Conservation (phyloP, 2,113 vertebrate species). For the Pangasianodon hypophthalmus region DNA sequence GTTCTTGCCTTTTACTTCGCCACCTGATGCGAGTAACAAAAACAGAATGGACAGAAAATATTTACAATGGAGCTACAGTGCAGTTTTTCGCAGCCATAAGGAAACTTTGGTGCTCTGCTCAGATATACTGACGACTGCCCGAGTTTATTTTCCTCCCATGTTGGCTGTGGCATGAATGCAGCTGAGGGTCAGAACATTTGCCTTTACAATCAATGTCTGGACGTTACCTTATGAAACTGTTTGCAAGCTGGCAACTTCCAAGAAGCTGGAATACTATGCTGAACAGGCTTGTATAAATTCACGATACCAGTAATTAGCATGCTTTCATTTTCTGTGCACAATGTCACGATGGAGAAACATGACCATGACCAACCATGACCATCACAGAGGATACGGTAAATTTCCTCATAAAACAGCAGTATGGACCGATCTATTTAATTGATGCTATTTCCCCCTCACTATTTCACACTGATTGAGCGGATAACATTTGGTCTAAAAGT, state of each 20-base stretch:
- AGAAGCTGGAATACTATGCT: neutral
- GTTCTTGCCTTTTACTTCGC: neutral
- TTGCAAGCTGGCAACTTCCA: neutral
- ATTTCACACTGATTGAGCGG: neutral
- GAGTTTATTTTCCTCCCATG: neutral
- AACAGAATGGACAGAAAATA: neutral
- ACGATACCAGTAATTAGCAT: neutral
- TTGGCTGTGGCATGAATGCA: neutral
- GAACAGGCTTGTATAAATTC: neutral
- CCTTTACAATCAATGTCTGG: neutral
- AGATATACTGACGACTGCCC: neutral
- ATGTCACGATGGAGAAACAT: neutral
- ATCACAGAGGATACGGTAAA: neutral
- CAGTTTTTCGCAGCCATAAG: neutral
- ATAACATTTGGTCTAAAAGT: neutral
- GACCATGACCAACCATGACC: neutral
- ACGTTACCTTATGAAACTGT: neutral
- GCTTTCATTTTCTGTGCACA: neutral
- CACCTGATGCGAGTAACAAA: neutral
- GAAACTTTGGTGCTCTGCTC: neutral
- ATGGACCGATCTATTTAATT: neutral
- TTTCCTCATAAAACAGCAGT: neutral
- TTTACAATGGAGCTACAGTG: neutral
- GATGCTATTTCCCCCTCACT: neutral
- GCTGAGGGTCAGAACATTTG: neutral